Evolutionary conservation across 2,888 invertebrate species (phyloP), one percentile per base, ranked within the genome.

Genomic region (Xestoiulus laeticollis): DNA sequence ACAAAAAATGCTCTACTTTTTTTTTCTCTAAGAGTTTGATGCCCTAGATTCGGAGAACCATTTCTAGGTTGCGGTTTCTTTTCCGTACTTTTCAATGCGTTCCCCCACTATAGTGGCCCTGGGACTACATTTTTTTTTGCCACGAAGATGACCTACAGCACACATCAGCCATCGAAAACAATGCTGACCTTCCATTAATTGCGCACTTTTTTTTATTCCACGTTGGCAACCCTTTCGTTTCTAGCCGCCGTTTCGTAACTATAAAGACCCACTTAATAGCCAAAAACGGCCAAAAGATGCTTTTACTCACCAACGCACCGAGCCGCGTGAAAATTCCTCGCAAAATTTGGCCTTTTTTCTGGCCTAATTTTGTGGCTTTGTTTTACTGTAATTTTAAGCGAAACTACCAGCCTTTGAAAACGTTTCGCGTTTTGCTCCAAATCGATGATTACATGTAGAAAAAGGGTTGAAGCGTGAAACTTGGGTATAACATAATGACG

Each of bases 51-150:
- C 43, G 38, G 22, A n/a, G 33, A 43, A 43, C 84, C 43, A 84
- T 84, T 84, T 84, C 84, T 84, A 84, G 84, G 84, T 84, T 43
- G 43, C 43, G 84, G 33, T 84, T 84, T 84, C 84, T 84, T 84
- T 84, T 84, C 84, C 84, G 84, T 84, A 68, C 68, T 68, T 68
- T 68, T 68, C 68, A 68, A 68, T 68, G 68, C 68, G 68, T 68
- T 68, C 68, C 68, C 68, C 68, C 68, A 68, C 26, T 26, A n/a
- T n/a, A 26, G 26, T 68, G 68, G 68, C 68, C 68, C 68, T 68
- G 68, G 68, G 68, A 68, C 68, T 68, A 12, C 12, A 68, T 68
- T 68, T 26, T n/a, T n/a, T 38, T 68, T 68, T 68, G 68, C 68
- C 68, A 22, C 26, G 26, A 68, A 68, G 68, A 68, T 68, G 68